Base-by-base conservation (phyloP, 2,797 vertebrate genomes). In the Tiaroga cobitis region DNA sequence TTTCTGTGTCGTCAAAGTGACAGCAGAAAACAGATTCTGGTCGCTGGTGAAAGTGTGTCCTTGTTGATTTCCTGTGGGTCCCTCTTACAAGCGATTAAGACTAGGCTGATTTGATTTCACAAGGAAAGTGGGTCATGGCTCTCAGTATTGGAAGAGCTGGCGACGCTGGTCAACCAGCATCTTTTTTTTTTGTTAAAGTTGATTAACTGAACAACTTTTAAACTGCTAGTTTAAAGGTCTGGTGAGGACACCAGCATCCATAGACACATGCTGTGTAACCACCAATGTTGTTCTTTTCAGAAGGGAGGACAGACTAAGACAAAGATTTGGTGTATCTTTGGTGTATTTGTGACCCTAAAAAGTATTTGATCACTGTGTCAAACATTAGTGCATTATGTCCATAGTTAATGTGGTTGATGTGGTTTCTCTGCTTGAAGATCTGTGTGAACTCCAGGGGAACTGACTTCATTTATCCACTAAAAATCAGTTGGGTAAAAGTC, bases 41-140 rank as follows among this genome's bases (percentile, higher is more conserved):
- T 32, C 4, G 1, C 24, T 32, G 72, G 72, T 82, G 39, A 78
- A 79, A 61, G 75, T 39, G 13, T 65, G 10, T 73, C 26, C 29
- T 85, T 77, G 80, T 41, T 49, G 43, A 73, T 79, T 73, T 75
- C 74, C 81, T 70, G 56, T 8, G 24, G 81, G 81, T 87, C 59
- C 13, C n/a, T 72, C 68, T 74, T 83, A 74, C 59, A 73, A 74
- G 46, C 9, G 59, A 74, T 80, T 54, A 63, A 67, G 74, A 74
- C 49, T 15, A 43, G 81, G 46, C 37, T 87, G 76, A 87, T 84
- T 84, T 59, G 69, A 84, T 87, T 87, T 87, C 43, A 78, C 41
- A 75, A 73, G 80, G 29, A 81, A 82, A 78, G 86, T 85, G 73
- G 82, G 86, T 84, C 82, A 84, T 37, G 77, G 51, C 56, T 80